Evolutionary conservation across 2,797 vertebrate genomes (phyloP), one percentile per base, ranked within the genome.

Genomic region (Brachyalestes nurse): DNA sequence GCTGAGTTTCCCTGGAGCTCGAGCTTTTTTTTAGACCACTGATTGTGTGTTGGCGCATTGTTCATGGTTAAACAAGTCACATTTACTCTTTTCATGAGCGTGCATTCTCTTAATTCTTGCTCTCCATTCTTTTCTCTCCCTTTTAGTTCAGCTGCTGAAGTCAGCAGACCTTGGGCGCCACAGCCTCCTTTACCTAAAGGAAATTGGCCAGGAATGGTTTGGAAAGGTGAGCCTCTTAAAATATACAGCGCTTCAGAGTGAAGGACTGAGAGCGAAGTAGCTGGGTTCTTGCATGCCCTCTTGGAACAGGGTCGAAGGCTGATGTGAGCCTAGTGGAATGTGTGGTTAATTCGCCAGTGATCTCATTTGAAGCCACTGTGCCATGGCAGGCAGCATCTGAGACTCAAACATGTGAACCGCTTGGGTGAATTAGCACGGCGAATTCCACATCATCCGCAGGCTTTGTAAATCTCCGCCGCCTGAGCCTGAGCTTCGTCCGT

Each of bases 181-280:
- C 89, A 97, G 96, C 88, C 94, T 99, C 45, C 94, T 99, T 69
- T 99, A 97, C 94, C 93, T 99, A 84, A 97, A 98, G 90, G 97
- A 98, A 91, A 96, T 98, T 0, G 97, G 97, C 71, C 95, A 95
- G 1, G 97, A 97, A 83, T 99, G 97, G 98, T 99, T 99, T 1
- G 97, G 97, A 84, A 99, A 97, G 96, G 98, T 98, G 91, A 95
- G 93, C 0, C 57, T 40, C 25, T 23, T 61, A 17, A 62, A 77
- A 75, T 51, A 71, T 79, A 77, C 25, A 57, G 7, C 42, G 66
- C 47, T 72, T 23, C 34, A 49, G 40, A 62, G 51, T 55, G 16
- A 28, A 69, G 25, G 4, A 1, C 16, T 72, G 21, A 47, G 9
- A 77, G 70, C 74, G 25, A 25, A 58, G 19, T 53, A 38, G 47